These are phyloP conservation scores for Callopanchax toddi DNA, from an alignment of 2,113 vertebrate genomes.

Conservation along the genomic window DNA sequence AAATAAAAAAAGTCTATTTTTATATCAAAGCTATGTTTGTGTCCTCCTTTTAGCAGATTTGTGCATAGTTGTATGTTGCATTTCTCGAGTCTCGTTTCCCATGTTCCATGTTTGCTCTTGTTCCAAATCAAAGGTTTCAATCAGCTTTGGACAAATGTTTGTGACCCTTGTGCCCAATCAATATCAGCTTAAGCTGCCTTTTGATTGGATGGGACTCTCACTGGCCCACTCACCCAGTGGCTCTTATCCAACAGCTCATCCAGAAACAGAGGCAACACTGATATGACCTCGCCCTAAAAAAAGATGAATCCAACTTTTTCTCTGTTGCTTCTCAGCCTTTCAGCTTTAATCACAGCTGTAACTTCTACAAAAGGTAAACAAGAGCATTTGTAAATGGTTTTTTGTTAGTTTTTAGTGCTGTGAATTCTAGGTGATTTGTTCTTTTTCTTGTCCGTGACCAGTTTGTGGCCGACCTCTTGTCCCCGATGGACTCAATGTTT, in stretches of 20 bases:
- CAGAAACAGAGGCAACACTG: not conserved
- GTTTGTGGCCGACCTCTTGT: slow-evolving; percentile 82
- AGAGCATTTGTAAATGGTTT: not conserved
- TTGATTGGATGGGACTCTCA: slow-evolving; percentile 51
- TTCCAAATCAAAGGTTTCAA: slow-evolving; percentile 42
- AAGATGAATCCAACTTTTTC: slow-evolving; percentile 55
- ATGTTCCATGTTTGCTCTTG: not conserved
- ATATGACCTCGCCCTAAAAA: too few relatives aligned
- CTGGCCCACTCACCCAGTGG: slow-evolving; percentile 4
- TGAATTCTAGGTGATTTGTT: not conserved
- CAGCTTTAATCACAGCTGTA: slow-evolving; percentile 41
- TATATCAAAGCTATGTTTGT: too few relatives aligned
- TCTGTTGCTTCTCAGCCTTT: slow-evolving; percentile 62
- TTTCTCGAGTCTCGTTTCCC: too few relatives aligned
- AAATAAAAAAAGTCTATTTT: too few relatives aligned
- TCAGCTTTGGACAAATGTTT: slow-evolving; percentile 58
- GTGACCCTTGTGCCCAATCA: slow-evolving; percentile 65
- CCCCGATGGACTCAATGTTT: slow-evolving; percentile 69
- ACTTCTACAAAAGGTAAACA: slow-evolving; percentile 61
- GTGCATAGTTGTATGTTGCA: too few relatives aligned
- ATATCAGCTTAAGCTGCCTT: slow-evolving; percentile 21
- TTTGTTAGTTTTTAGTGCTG: not conserved
- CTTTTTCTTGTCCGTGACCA: slow-evolving; percentile 53
- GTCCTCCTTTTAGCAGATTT: not conserved
- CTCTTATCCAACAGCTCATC: not conserved